Evolutionary conservation across 2,797 vertebrate genomes (phyloP), one percentile per base, ranked within the genome.

Genomic region (Kryptolebias ocellatus): DNA sequence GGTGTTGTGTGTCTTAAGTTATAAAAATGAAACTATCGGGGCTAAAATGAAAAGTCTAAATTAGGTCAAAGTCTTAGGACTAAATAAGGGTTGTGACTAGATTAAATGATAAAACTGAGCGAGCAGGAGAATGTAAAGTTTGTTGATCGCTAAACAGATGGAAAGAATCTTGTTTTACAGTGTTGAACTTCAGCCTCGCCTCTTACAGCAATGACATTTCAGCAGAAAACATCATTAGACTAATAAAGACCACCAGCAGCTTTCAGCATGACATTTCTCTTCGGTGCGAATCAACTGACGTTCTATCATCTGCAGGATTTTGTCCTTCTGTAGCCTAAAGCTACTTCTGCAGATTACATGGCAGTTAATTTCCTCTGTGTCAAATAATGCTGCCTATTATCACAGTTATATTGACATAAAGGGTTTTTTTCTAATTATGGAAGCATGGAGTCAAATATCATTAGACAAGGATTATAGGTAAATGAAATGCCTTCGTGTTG

Each of bases 171-270:
- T 1, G 7, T 66, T 60, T 46, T 20, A 16, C 49, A 49, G 51
- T 12, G 47, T 65, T 47, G 16, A 51, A 63, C 50, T 8, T 62
- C 2, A 16, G 59, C 15, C 24, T 60, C 24, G 24, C 9, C 44
- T 73, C 68, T 50, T 53, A 37, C 49, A 63, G 70, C 31, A 7
- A 15, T 73, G 71, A 73, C 62, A 74, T 80, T 81, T 80, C 50
- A 66, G 73, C 61, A 81, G 45, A 60, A 60, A 64, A 61, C 50
- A 79, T 79, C 82, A 84, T 83, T 68, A 66, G 14, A 71, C 27
- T 12, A 61, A 76, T 65, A 62, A 72, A 75, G 58, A 70, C 70
- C 77, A 72, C 37, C 44, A 68, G 24, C 67, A 70, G 55, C 62
- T 72, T 69, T 70, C 46, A 20, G 49, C 51, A 10, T 66, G 72